These are phyloP conservation scores for Trachelus stipa DNA, from an alignment of 2,888 invertebrate genomes.

Conservation along the genomic window DNA sequence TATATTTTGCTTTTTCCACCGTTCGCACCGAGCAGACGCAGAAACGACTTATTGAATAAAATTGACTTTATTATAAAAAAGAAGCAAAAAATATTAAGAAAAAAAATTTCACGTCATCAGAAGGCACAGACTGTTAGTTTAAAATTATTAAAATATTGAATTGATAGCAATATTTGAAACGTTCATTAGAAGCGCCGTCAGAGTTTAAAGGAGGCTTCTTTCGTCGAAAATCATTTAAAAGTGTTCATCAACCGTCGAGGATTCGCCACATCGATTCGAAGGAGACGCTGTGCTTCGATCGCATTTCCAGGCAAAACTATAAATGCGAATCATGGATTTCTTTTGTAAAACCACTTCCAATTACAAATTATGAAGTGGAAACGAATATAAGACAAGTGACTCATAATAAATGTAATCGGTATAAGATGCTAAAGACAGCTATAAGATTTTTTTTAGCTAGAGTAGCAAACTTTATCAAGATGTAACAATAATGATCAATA, in stretches of 20 bases:
- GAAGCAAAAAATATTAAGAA: neutral
- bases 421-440: neutral
- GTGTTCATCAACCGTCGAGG: neutral
- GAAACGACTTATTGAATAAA: neutral
- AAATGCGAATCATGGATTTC: neutral
- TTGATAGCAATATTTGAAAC: neutral
- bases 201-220: neutral
- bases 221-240: neutral
- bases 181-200: neutral
- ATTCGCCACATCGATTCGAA: neutral
- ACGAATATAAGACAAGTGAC: neutral
- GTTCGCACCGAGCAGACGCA: neutral
- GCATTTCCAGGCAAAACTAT: neutral
- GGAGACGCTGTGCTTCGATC: neutral
- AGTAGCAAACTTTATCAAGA: slow-evolving; percentile 17
- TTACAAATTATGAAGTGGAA: neutral
- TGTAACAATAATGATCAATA: slow-evolving; percentile 2
- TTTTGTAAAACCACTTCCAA: neutral
- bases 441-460: slow-evolving; percentile 7
- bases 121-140: neutral
- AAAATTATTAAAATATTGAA: neutral
- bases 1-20: neutral
- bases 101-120: neutral
- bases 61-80: neutral
- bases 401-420: neutral